phyloP scores from a whole-genome alignment of 2,797 vertebrate genomes.

The Merluccius polli region DNA sequence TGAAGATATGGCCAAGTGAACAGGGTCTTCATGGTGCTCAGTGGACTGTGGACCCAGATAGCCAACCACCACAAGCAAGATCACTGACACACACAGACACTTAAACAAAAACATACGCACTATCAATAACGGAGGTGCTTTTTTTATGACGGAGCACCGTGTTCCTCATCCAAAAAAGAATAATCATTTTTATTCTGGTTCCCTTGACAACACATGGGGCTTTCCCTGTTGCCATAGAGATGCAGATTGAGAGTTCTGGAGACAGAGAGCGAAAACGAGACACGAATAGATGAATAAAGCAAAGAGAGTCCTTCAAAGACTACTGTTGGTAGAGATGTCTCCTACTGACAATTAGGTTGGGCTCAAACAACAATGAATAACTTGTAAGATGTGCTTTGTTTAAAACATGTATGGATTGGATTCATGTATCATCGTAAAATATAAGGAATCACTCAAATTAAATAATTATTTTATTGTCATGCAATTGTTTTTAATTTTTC shows the following conservation, averaged over 20 bases:
- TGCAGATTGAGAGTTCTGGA: conserved; percentile 39
- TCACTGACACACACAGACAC: conserved; percentile 20
- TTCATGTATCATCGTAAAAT: conserved; percentile 30
- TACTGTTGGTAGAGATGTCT: conserved; percentile 47
- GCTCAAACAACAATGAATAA: background rate
- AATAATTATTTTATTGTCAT: conserved; percentile 50
- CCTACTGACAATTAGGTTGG: background rate
- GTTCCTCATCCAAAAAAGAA: conserved; percentile 29
- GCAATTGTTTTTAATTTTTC: conserved; percentile 7
- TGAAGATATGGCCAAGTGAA: conserved; percentile 80
- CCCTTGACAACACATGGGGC: conserved; percentile 69
- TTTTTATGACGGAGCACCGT: conserved; percentile 29
- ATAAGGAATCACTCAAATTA: conserved; percentile 30
- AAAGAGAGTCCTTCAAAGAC: background rate
- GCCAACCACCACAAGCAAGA: conserved; percentile 29
- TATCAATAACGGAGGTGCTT: conserved; percentile 22
- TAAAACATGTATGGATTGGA: conserved; percentile 28
- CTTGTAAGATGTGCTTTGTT: conserved; percentile 6
- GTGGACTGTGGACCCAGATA: conserved; percentile 28
- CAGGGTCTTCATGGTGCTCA: background rate
- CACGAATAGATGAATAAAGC: background rate
- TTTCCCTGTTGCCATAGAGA: conserved; percentile 79
- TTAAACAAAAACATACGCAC: conserved; percentile 20
- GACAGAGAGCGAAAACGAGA: conserved; percentile 15
- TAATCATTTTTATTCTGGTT: conserved; percentile 60